phyloP scores from a whole-genome alignment of 2,113 vertebrate species.

The Chaetodon auriga region DNA sequence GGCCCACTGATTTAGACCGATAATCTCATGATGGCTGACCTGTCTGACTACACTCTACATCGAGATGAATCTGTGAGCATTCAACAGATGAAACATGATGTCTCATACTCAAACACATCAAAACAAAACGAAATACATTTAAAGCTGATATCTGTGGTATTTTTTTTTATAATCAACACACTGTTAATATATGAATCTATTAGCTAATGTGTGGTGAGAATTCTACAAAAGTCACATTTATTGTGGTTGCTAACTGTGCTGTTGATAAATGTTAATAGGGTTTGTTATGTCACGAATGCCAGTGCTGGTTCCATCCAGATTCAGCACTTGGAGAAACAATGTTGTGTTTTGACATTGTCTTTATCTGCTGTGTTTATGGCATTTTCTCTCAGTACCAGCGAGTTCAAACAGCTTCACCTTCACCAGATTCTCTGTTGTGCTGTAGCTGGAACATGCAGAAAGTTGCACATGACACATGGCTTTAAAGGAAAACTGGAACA shows the following conservation, averaged over 20 bases:
- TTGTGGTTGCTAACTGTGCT: not conserved
- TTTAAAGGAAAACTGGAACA: conserved; percentile 34
- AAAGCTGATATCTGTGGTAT: not conserved
- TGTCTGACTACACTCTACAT: conserved; percentile 6
- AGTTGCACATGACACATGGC: conserved; percentile 23
- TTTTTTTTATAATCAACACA: not conserved
- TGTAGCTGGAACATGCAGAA: not conserved
- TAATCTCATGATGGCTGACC: conserved; percentile 6
- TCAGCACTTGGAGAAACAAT: conserved; percentile 13
- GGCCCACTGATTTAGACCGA: not conserved
- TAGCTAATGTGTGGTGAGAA: not conserved
- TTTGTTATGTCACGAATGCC: not conserved
- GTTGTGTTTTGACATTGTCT: conserved; percentile 18
- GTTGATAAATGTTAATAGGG: not conserved
- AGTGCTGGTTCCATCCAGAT: not conserved
- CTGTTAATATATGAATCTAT: conserved; percentile 5
- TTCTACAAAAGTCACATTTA: not conserved
- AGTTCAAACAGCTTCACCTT: not conserved
- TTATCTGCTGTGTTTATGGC: not conserved
- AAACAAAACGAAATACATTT: not conserved
- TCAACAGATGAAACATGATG: conserved; percentile 25
- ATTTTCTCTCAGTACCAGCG: not conserved
- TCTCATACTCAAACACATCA: not conserved
- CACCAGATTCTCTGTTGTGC: not conserved
- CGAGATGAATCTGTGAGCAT: not conserved